Evolutionary conservation across 2,113 vertebrate genomes (phyloP).

Genomic region (Prionailurus viverrinus): DNA sequence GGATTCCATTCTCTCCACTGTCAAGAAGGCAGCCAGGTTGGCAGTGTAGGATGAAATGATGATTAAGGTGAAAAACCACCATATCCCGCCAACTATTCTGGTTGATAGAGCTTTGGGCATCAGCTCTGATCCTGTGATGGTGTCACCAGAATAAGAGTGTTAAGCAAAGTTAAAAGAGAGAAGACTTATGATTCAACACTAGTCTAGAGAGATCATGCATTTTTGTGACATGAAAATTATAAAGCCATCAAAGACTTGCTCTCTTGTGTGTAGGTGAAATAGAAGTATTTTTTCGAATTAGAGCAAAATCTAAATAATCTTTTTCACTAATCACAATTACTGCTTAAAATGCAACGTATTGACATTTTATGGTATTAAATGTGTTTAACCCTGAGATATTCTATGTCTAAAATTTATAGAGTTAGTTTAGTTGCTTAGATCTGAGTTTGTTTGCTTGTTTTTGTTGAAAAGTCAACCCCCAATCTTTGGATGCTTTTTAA

Average conservation of each 20-base stretch:
- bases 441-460: background rate
- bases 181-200: slow-evolving; percentile 56
- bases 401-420: background rate
- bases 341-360: background rate
- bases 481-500: background rate
- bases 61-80: slow-evolving; percentile 99
- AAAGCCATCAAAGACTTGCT: background rate
- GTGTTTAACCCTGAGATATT: background rate
- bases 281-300: slow-evolving; percentile 1
- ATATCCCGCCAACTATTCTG: slow-evolving; percentile 98
- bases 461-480: background rate
- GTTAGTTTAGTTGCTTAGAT: background rate
- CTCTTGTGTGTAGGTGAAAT: background rate
- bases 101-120: slow-evolving; percentile 99
- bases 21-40: slow-evolving; percentile 98
- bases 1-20: slow-evolving; percentile 98
- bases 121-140: slow-evolving; percentile 95
- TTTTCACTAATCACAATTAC: background rate
- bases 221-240: slow-evolving; percentile 72
- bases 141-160: slow-evolving; percentile 83
- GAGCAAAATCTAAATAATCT: background rate
- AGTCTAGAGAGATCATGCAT: slow-evolving; percentile 69
- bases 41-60: slow-evolving; percentile 99
- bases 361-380: background rate
- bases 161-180: slow-evolving; percentile 73